Evolutionary conservation across 2,797 vertebrate species (phyloP), one percentile per base, ranked within the genome.

Genomic region (Lacerta agilis): DNA sequence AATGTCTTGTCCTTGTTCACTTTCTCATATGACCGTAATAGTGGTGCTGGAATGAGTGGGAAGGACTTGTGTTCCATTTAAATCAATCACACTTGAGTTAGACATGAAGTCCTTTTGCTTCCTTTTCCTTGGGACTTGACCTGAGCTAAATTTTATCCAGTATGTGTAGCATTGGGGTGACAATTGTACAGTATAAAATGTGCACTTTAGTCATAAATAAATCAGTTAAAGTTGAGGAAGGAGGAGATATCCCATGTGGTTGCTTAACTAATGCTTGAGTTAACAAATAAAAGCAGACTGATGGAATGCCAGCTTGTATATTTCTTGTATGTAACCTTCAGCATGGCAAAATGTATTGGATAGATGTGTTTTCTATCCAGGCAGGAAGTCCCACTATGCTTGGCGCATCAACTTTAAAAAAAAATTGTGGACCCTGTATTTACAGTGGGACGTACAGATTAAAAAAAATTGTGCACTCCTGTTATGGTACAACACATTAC

Each of bases 381-480:
- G 5, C 36, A 33, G 2, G 5, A 33, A 82, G 87, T 86, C 8
- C 1, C 69, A 18, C 0, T 64, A 8, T 3, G 77, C 2, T 0
- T 93, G 69, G 9, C 36, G 82, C 23, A 25, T 3, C 3, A 80
- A 86, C 79, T 88, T 93, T n/a, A 73, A 88, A 90, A 77, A 29
- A 45, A 43, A 86, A 78, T 43, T 45, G 8, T 71, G 73, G 2
- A 64, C 43, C 64, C 20, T 4, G 15, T 73, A 2, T 82, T 87
- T 73, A 1, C 67, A 36, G 11, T 0, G 3, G 80, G 43, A 0
- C 66, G 86, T 86, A 64, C 0, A 64, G 85, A 82, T 18, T 49
- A 4, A 15, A 77, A 81, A 81, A 25, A 66, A 66, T 23, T 13
- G 38, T 15, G 13, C 8, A 71, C 2, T 3, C 79, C 18, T 49